phyloP scores from a whole-genome alignment of 2,888 invertebrate genomes.

The Macrophya alboannulata region DNA sequence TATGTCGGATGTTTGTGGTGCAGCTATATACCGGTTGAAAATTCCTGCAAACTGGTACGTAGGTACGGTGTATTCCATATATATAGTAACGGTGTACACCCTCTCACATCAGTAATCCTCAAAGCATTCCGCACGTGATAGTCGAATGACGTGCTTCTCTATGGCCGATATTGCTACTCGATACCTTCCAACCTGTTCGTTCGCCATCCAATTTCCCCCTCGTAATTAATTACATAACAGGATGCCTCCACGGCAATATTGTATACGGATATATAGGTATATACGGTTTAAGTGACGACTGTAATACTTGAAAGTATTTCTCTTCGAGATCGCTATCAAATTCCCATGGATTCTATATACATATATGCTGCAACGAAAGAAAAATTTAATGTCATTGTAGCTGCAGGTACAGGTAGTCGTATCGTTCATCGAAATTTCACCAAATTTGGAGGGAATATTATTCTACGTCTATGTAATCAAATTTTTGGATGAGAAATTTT shows the following conservation, averaged over 20 bases:
- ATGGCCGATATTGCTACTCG: constrained; percentile 77
- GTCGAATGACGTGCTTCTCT: constrained; percentile 61
- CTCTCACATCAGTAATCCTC: constrained; percentile 61
- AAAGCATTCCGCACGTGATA: constrained; percentile 78
- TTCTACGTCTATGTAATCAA: too few species aligned
- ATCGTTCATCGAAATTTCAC: too few species aligned
- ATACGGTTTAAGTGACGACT: constrained; percentile 23
- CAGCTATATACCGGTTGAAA: constrained; percentile 21
- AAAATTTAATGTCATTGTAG: too few species aligned
- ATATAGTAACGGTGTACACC: constrained; percentile 1
- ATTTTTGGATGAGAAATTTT: too few species aligned
- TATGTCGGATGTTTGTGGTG: neutral
- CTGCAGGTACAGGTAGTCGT: too few species aligned
- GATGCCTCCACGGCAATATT: constrained; percentile 38
- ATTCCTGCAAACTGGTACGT: neutral
- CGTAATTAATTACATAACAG: constrained; percentile 53
- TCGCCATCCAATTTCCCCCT: constrained; percentile 41
- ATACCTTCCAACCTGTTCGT: constrained; percentile 66
- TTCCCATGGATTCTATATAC: neutral
- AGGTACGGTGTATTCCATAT: neutral
- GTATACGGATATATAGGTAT: constrained; percentile 20
- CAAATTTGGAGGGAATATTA: too few species aligned
- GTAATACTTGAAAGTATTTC: constrained; percentile 21
- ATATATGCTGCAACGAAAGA: too few species aligned
- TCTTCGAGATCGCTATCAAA: neutral